A percentile compares a stretch with the other conserved stretches of the same genome.
Evolutionary conservation across 2,888 invertebrate species (phyloP).

Genomic region (Nomada fucata): DNA sequence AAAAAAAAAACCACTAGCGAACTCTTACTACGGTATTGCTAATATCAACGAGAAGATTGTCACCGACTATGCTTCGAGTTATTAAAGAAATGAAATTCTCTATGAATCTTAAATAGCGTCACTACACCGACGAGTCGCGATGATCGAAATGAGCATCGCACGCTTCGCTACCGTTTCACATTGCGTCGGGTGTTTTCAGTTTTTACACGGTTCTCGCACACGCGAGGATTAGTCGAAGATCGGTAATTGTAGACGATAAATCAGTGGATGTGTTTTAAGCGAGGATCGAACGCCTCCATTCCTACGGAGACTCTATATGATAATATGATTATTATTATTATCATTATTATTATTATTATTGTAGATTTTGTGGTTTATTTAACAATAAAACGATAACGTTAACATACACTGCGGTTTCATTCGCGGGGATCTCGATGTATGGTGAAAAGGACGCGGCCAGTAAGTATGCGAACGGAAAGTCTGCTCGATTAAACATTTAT

Average conservation of each 20-base stretch:
- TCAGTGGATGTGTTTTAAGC: conserved; percentile 81
- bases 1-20: conserved; percentile 66
- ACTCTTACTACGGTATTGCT: conserved; percentile 83
- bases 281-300: conserved; percentile 76
- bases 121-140: conserved; percentile 69
- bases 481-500: background rate
- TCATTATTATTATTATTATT: conserved; percentile 75
- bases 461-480: background rate
- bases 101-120: conserved; percentile 76
- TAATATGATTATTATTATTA: conserved; percentile 79
- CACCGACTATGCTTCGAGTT: conserved; percentile 84
- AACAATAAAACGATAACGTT: conserved; percentile 83
- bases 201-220: conserved; percentile 67
- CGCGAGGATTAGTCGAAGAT: conserved; percentile 69
- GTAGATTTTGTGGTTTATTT: conserved; percentile 84
- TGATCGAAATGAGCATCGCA: conserved; percentile 67
- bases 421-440: conserved; percentile 5
- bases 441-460: background rate
- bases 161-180: conserved; percentile 75
- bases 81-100: conserved; percentile 64
- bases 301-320: conserved; percentile 75
- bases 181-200: conserved; percentile 75
- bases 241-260: conserved; percentile 78
- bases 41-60: conserved; percentile 85
- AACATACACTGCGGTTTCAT: conserved; percentile 53